A percentile compares a stretch with the other conserved stretches of the same genome.
phyloP scores from a whole-genome alignment of 2,113 vertebrate species.

The Strix uralensis region DNA sequence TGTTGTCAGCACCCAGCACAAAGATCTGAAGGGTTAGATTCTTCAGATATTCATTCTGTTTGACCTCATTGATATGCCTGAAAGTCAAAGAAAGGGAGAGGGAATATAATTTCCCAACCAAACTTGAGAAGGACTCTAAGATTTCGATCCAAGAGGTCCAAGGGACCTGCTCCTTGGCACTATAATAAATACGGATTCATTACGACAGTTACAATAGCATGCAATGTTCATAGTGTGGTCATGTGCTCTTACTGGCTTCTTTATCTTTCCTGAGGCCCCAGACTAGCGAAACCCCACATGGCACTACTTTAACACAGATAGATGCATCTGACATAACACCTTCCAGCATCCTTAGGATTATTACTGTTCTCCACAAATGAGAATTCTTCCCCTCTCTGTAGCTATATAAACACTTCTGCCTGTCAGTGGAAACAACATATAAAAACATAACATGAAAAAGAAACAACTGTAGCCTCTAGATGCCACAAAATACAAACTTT shows the following conservation, averaged over 20 bases:
- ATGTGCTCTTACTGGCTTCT: background rate
- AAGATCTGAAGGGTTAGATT: slow-evolving; percentile 63
- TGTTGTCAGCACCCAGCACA: slow-evolving; percentile 58
- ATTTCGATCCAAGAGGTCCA: background rate
- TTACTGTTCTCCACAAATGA: background rate
- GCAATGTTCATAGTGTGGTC: background rate
- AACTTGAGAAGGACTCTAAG: background rate
- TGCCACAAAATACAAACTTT: background rate
- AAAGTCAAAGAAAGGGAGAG: background rate
- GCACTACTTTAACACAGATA: background rate
- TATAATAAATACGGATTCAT: background rate
- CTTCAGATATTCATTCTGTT: slow-evolving; percentile 64
- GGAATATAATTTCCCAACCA: background rate
- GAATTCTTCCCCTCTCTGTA: background rate
- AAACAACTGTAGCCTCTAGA: background rate
- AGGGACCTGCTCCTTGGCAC: background rate
- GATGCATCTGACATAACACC: too few relatives aligned
- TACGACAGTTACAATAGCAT: background rate
- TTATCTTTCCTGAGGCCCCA: background rate
- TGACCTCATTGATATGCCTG: slow-evolving; percentile 73
- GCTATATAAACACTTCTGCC: background rate
- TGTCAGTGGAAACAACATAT: background rate
- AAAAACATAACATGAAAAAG: background rate
- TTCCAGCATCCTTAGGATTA: background rate
- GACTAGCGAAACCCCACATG: background rate